phyloP scores from a whole-genome alignment of 2,888 invertebrate genomes.

The Thymelicus lineola region DNA sequence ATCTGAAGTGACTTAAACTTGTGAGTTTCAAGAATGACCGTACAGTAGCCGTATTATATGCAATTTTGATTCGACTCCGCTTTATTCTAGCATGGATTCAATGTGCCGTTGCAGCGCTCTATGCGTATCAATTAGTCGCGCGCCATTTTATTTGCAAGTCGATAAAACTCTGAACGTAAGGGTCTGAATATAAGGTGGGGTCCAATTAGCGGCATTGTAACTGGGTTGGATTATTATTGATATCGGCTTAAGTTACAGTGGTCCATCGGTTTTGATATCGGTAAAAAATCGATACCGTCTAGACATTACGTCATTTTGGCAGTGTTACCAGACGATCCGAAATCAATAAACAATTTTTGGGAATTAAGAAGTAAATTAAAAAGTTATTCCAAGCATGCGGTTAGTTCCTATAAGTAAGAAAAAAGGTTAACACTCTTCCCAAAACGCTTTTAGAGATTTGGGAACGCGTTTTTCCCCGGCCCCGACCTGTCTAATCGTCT shows the following conservation, averaged over 20 bases:
- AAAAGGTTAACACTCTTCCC: neutral
- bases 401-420: too few species aligned
- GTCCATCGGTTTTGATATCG: neutral
- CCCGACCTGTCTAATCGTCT: neutral
- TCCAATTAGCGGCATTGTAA: slow-evolving; percentile 34
- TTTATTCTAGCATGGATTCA: neutral
- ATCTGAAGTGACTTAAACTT: too few species aligned
- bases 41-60: neutral
- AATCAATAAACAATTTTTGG: too few species aligned
- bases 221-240: slow-evolving; percentile 28
- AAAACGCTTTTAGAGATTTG: neutral
- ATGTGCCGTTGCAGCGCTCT: slow-evolving; percentile 15
- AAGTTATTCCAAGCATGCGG: too few species aligned
- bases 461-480: neutral
- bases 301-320: too few species aligned
- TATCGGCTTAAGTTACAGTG: neutral
- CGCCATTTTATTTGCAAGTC: slow-evolving; percentile 29
- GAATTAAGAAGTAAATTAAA: too few species aligned
- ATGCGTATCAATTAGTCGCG: slow-evolving; percentile 32
- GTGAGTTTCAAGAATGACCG: neutral
- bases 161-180: slow-evolving; percentile 29
- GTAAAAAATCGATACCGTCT: neutral
- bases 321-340: too few species aligned
- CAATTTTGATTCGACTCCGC: neutral
- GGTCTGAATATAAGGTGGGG: slow-evolving; percentile 26